Conservation (phyloP, 2,797 vertebrate genomes). For the Onychomys torridus region DNA sequence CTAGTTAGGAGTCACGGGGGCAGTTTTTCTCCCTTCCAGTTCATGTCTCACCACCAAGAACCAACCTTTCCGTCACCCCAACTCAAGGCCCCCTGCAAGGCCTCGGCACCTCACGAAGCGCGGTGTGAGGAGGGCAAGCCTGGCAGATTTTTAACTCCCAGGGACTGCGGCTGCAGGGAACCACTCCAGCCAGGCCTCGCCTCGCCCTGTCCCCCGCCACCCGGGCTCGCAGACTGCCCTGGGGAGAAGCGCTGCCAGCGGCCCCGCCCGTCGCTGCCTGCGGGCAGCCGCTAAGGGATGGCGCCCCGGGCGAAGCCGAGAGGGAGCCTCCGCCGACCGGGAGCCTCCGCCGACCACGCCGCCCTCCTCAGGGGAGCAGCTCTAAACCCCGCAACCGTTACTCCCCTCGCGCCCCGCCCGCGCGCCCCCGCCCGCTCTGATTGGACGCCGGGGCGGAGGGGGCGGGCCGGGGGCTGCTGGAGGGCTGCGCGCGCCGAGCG, state of each 20-base stretch:
- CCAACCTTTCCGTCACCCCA: not conserved
- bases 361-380: not conserved
- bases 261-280: not conserved
- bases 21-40: not conserved
- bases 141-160: not conserved
- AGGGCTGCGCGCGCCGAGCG: not conserved
- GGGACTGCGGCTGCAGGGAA: no score
- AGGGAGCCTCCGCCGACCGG: not conserved
- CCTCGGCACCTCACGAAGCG: not conserved
- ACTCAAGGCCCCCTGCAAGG: not conserved
- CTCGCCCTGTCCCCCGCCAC: not conserved
- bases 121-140: not conserved
- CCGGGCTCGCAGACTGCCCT: not conserved
- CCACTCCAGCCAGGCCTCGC: not conserved
- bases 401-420: not conserved
- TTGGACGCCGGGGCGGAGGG: constrained; percentile 36
- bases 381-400: constrained; percentile 56
- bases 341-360: not conserved
- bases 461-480: constrained; percentile 12
- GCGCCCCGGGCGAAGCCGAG: not conserved
- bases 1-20: not conserved
- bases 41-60: not conserved
- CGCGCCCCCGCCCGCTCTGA: constrained; percentile 37
- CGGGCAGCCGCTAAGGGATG: not conserved
- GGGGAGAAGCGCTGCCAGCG: not conserved